A percentile compares a stretch with the other conserved stretches of the same genome.
Evolutionary conservation across 2,113 vertebrate species (phyloP).

Genomic region (Archocentrus centrarchus): DNA sequence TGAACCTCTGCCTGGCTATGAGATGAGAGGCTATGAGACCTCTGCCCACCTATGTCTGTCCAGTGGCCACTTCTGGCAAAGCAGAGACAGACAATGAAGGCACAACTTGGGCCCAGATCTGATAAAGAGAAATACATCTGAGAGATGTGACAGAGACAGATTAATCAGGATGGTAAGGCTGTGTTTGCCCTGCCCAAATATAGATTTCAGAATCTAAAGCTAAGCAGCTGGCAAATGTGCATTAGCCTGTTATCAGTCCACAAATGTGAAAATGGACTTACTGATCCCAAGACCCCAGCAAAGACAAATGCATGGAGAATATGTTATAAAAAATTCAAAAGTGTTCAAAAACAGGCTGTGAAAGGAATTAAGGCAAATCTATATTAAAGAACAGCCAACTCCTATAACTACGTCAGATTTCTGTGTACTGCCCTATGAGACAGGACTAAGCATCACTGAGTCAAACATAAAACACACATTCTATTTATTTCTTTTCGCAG

Average conservation of each 20-base stretch:
- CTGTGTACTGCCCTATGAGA: background rate
- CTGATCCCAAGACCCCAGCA: background rate
- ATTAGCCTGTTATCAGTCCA: background rate
- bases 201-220: constrained; percentile 6
- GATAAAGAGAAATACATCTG: constrained; percentile 44
- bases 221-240: background rate
- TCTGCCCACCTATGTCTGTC: constrained; percentile 21
- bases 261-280: background rate
- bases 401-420: background rate
- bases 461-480: constrained; percentile 13
- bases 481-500: constrained; percentile 39
- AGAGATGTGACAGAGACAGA: constrained; percentile 29
- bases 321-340: background rate
- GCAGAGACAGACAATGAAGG: constrained; percentile 28
- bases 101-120: constrained; percentile 45
- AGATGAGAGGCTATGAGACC: constrained; percentile 43
- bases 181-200: constrained; percentile 11
- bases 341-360: background rate
- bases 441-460: constrained; percentile 10
- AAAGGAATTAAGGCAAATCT: background rate
- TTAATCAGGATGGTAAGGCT: constrained; percentile 13
- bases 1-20: constrained; percentile 44
- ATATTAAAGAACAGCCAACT: background rate
- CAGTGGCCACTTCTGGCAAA: constrained; percentile 36
- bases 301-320: background rate